These are phyloP conservation scores for Pachydiplax longipennis DNA, from an alignment of 2,888 invertebrate species.

Conservation along the genomic window DNA sequence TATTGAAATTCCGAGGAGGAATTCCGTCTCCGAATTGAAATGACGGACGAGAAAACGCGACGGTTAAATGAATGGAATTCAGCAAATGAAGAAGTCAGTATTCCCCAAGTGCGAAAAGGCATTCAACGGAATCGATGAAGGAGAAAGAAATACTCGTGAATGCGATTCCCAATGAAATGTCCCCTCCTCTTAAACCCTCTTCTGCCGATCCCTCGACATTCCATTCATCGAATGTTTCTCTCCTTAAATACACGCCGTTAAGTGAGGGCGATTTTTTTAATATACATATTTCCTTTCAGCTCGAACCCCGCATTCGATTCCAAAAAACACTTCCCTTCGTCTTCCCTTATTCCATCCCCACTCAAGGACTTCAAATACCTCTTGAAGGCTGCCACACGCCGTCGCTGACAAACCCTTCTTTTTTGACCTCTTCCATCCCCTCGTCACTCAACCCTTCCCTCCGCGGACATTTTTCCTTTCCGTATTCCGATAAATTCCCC, in stretches of 20 bases:
- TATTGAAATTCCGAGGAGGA: no score
- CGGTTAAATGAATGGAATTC: no score
- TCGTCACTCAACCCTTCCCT: not conserved
- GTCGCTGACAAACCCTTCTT: not conserved
- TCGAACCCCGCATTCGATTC: not conserved
- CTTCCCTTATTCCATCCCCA: constrained; percentile 4
- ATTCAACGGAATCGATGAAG: not conserved
- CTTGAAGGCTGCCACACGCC: constrained; percentile 17
- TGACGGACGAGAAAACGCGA: no score
- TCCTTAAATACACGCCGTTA: not conserved
- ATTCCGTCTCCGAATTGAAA: no score
- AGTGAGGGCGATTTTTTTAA: not conserved
- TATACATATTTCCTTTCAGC: not conserved
- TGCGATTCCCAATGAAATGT: not conserved
- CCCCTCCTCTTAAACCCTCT: not conserved
- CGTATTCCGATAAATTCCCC: not conserved
- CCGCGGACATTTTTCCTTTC: not conserved
- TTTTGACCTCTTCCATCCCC: not conserved
- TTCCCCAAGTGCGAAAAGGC: no score
- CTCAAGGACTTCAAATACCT: not conserved
- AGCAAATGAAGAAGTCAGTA: no score
- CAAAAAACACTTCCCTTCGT: not conserved
- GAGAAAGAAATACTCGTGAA: not conserved
- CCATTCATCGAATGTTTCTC: not conserved
- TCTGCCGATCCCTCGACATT: not conserved